Conservation (phyloP, 1,140 invertebrate species). For the Leptestheria dahalacensis region DNA sequence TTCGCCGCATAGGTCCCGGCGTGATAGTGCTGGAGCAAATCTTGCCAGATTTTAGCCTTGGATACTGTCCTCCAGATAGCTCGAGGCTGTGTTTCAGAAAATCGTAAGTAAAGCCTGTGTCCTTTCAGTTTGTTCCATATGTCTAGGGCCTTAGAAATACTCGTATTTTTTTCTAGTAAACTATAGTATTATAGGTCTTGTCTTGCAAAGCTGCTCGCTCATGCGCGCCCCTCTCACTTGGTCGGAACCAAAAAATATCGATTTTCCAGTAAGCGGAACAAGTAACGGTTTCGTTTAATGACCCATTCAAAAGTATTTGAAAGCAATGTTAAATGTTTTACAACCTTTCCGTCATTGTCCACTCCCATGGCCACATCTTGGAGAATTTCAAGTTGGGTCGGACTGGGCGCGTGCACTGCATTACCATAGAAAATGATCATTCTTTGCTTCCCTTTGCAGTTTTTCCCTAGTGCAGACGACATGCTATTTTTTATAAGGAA, state of each 20-base stretch:
- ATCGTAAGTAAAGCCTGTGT: background rate
- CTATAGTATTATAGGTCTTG: conserved; percentile 15
- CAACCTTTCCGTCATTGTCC: conserved; percentile 29
- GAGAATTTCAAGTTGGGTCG: conserved; percentile 25
- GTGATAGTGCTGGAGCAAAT: background rate
- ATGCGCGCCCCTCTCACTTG: no score
- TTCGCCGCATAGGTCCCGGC: background rate
- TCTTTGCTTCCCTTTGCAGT: no score
- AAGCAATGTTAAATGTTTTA: no score
- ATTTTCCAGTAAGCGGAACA: no score
- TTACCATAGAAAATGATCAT: conserved; percentile 12
- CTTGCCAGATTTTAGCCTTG: conserved; percentile 12
- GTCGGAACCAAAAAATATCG: no score
- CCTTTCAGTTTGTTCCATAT: no score
- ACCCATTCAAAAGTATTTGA: no score
- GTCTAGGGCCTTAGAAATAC: no score
- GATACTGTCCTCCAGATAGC: conserved; percentile 13
- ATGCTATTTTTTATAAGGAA: no score
- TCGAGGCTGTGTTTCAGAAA: conserved; percentile 16
- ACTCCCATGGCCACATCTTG: conserved; percentile 32
- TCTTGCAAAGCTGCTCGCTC: conserved; percentile 6
- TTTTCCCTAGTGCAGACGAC: no score
- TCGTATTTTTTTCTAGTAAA: conserved; percentile 16
- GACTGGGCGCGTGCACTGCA: conserved; percentile 24
- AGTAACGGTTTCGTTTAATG: no score